These are phyloP conservation scores for Xylocampa areola DNA, from an alignment of 2,888 invertebrate species.

Conservation along the genomic window DNA sequence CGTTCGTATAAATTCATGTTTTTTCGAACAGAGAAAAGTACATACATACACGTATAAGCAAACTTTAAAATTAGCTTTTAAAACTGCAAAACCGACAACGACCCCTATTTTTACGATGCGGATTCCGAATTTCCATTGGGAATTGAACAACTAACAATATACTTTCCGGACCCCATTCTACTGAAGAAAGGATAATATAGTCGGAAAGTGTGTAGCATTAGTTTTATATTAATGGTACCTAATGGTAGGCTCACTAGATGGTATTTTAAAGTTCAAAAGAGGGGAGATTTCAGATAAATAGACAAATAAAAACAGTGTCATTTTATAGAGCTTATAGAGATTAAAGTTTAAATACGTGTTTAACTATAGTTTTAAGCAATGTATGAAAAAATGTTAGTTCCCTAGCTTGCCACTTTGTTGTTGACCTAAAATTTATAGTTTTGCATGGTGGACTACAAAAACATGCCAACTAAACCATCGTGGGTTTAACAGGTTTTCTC, in stretches of 20 bases:
- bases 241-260: slow-evolving; percentile 13
- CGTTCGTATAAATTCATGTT: too few relatives aligned
- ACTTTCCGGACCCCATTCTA: slow-evolving; percentile 47
- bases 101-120: slow-evolving; percentile 41
- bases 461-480: too few relatives aligned
- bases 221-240: slow-evolving; percentile 46
- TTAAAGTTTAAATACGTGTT: too few relatives aligned
- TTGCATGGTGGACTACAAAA: too few relatives aligned
- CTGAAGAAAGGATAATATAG: slow-evolving; percentile 47
- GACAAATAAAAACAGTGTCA: too few relatives aligned
- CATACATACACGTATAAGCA: slow-evolving; percentile 11
- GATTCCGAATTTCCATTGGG: slow-evolving; percentile 51
- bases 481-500: too few relatives aligned
- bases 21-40: neutral
- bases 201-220: slow-evolving; percentile 46
- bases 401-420: too few relatives aligned
- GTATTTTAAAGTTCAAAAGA: neutral
- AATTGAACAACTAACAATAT: slow-evolving; percentile 54
- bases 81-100: slow-evolving; percentile 50
- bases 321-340: too few relatives aligned
- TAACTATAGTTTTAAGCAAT: too few relatives aligned
- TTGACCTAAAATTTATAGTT: too few relatives aligned
- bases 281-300: neutral
- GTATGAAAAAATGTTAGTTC: too few relatives aligned
- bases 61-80: slow-evolving; percentile 41